These are phyloP conservation scores for Phenganax subtilis DNA, from an alignment of 92 coral and sea anemone genomes.

Conservation along the genomic window DNA sequence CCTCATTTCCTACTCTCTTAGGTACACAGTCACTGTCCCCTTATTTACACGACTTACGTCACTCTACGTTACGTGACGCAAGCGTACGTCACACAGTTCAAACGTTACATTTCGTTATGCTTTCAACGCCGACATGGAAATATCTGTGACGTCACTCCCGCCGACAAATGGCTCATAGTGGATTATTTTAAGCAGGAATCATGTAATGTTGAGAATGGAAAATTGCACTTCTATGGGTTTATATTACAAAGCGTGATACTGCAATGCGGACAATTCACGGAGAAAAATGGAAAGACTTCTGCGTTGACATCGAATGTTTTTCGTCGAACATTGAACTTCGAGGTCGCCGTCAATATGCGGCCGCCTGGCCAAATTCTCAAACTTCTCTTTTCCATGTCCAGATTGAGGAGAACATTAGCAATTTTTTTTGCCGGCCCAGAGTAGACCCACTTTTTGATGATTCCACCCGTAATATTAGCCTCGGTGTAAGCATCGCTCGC, in stretches of 20 bases:
- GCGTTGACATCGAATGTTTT: constrained; percentile 3
- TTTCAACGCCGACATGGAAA: too few species aligned
- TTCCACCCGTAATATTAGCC: background rate
- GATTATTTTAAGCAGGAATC: too few species aligned
- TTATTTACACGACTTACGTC: too few species aligned
- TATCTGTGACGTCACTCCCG: too few species aligned
- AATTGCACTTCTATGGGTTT: background rate
- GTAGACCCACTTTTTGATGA: constrained; percentile 2
- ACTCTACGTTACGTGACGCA: too few species aligned
- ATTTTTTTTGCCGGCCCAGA: constrained; percentile 1
- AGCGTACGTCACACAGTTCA: too few species aligned
- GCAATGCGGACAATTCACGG: constrained; percentile 18
- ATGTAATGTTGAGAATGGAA: background rate
- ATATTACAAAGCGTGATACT: background rate
- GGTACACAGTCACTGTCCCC: too few species aligned
- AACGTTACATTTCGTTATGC: too few species aligned
- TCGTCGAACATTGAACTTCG: background rate
- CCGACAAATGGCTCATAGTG: too few species aligned
- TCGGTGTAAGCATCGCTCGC: background rate
- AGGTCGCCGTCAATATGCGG: background rate
- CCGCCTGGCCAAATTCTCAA: background rate
- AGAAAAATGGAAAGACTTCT: constrained; percentile 12
- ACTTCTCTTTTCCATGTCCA: background rate
- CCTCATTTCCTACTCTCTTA: too few species aligned
- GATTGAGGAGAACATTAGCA: constrained; percentile 1